Base-by-base conservation (phyloP, 2,113 vertebrate genomes). In the Bubo bubo region DNA sequence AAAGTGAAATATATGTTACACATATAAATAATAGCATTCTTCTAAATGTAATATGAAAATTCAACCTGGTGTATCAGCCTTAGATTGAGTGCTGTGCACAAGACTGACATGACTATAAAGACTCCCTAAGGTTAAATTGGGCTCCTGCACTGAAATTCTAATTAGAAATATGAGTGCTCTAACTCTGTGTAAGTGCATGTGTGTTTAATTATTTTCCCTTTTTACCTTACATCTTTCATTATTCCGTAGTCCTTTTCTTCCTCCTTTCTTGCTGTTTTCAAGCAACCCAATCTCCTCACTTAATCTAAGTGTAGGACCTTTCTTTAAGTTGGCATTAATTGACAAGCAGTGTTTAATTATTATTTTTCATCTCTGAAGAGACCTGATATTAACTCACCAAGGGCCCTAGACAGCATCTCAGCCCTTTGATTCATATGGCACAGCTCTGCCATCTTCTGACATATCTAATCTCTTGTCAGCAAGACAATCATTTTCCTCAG, bases 291-390 rank as follows among this genome's bases (percentile, higher is more conserved):
- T 95, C 95, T 97, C 93, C 93, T 98, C 96, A 97, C 94, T 97
- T 98, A 98, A 97, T 96, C 95, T 97, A 97, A 98, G 95, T 95
- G 95, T 98, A 98, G 97, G 85, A 95, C 97, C 90, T 97, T 98
- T 96, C 98, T 98, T 98, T 98, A 98, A 97, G 95, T 96, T 98
- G 97, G 94, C 96, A 98, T 98, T 98, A 98, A 98, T 98, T 98
- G 98, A 98, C 97, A 98, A 98, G 97, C 96, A 97, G 97, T 95
- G 89, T 98, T 98, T 98, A 98, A 98, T 98, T 98, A 98, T 97
- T 98, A 98, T 98, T 98, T 98, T 98, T 98, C 97, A 86, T 98
- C 85, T 95, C 93, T 97, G 93, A 97, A 98, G 97, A 98, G 96
- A 96, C 81, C 90, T 96, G 94, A 93, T 96, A 98, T 98, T 98